Evolutionary conservation across 2,797 vertebrate species (phyloP).

Genomic region (Manis pentadactyla): DNA sequence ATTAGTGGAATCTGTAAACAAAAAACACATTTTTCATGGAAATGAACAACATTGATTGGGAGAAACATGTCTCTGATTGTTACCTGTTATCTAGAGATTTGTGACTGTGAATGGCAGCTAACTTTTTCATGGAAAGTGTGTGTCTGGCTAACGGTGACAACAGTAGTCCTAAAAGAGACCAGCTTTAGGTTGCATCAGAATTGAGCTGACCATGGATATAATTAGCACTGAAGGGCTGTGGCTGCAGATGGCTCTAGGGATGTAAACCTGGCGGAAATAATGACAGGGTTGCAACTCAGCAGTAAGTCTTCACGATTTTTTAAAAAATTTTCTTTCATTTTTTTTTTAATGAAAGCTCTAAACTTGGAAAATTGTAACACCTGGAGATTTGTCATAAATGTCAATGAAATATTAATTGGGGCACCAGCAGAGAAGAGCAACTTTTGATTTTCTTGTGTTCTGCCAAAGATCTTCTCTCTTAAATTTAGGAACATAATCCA

Average conservation of each 20-base stretch:
- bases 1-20: conserved; percentile 39
- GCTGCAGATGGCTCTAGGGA: conserved; percentile 46
- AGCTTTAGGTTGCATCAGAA: not conserved
- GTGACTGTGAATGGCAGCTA: not conserved
- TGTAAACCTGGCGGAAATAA: conserved; percentile 61
- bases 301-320: conserved; percentile 45
- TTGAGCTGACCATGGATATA: conserved; percentile 40
- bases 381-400: conserved; percentile 67
- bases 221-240: conserved; percentile 4
- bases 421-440: conserved; percentile 22
- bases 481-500: conserved; percentile 20
- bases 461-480: not conserved
- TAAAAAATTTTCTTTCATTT: not conserved
- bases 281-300: conserved; percentile 17
- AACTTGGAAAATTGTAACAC: conserved; percentile 66
- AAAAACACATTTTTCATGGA: not conserved
- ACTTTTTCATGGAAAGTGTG: not conserved
- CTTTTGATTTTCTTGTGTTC: conserved; percentile 38
- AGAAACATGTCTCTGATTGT: not conserved
- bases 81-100: not conserved
- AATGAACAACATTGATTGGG: not conserved
- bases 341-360: conserved; percentile 54
- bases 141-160: not conserved
- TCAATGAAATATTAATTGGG: conserved; percentile 72
- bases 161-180: not conserved